Evolutionary conservation across 2,888 invertebrate species (phyloP), one percentile per base, ranked within the genome.

Genomic region (Hoplodrina blanda): DNA sequence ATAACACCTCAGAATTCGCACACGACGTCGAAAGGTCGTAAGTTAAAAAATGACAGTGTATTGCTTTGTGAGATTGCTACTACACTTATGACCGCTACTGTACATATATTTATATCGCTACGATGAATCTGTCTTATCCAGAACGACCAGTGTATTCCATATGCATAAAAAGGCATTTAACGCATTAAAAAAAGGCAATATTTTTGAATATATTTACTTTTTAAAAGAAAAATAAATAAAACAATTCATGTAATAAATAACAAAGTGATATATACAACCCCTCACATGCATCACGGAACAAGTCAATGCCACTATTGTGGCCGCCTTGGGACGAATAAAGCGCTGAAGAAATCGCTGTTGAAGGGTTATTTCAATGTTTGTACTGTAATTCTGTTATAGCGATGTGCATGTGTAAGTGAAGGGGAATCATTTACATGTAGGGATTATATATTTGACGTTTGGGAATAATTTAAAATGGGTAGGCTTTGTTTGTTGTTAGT

Each of bases 321-420:
- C 63, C 66, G 44, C 30, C 82, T 52, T 20, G 84, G 82, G 82
- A 65, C 41, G 69, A 67, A 82, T 84, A 82, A 76, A 62, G 37
- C 17, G 15, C 53, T 57, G 59, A 73, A 81, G 75, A 69, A 84
- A 79, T 73, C 59, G 54, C 19, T 65, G 73, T 50, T 57, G 59
- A 81, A 73, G 72, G 76, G 69, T 56, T 62, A 30, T 59, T 62
- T 71, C 49, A 71, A 71, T 63, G 70, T 67, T 73, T 65, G 19
- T 46, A 19, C 33, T 49, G 53, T 59, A 63, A 73, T 70, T 73
- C 69, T 67, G 70, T 75, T 75, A 73, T 49, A 37, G 25, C 69
- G 54, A 57, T 66, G 30, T 54, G 49, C 53, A 71, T 67, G 55
- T 20, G 52, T 59, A 53, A 67, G 61, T 61, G 17, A 57, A 33